These are phyloP conservation scores for Semaprochilodus insignis DNA, from an alignment of 2,797 vertebrate genomes.

Conservation along the genomic window DNA sequence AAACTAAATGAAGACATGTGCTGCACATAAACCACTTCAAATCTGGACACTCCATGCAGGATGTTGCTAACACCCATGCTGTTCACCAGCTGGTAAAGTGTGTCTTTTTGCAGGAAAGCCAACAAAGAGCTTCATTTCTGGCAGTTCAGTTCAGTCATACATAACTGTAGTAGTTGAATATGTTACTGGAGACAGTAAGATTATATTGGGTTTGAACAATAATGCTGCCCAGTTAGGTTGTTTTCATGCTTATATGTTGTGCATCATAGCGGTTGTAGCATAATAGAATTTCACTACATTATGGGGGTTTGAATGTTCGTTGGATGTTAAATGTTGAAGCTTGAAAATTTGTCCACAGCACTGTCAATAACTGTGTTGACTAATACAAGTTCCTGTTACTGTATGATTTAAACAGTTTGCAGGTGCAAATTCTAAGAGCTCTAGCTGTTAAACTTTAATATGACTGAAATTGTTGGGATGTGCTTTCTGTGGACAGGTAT, in stretches of 20 bases:
- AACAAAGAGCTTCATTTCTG: no score
- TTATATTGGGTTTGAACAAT: background rate
- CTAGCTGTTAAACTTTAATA: background rate
- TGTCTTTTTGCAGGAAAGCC: no score
- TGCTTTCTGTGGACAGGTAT: slow-evolving; percentile 72
- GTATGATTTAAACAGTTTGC: background rate
- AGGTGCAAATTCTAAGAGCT: background rate
- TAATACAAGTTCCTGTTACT: background rate
- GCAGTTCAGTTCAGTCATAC: background rate
- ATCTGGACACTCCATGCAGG: no score
- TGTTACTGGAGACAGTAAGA: background rate
- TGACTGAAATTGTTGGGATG: background rate
- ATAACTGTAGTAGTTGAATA: background rate
- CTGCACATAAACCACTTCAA: no score
- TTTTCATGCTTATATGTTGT: background rate
- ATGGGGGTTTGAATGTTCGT: background rate
- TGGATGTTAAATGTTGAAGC: background rate
- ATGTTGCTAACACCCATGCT: no score
- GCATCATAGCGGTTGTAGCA: no score
- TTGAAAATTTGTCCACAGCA: background rate
- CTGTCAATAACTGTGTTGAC: background rate
- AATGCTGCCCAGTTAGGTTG: background rate
- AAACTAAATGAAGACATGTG: no score
- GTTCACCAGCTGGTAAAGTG: no score
- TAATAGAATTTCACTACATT: background rate